Conservation (phyloP, 2,888 invertebrate species). For the Sesamia inferens region DNA sequence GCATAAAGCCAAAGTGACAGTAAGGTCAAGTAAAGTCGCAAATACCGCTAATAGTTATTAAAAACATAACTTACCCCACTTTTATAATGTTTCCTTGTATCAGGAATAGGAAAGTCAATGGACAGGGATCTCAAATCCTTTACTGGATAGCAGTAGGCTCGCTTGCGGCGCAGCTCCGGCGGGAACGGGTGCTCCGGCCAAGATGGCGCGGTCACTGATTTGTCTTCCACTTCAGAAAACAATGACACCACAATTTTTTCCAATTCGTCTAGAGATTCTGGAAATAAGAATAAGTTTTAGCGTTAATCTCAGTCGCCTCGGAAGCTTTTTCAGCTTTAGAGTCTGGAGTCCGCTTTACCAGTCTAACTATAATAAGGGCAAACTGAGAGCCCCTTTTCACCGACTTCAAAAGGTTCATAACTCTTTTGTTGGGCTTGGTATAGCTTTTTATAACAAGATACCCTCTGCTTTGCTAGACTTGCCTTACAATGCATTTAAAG, state of each 20-base stretch:
- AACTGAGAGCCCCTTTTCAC: too few species aligned
- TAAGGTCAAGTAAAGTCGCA: too few species aligned
- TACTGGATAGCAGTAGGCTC: slow-evolving; percentile 95
- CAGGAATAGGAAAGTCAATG: slow-evolving; percentile 97
- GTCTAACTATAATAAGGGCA: too few species aligned
- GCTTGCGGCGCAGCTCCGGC: slow-evolving; percentile 92
- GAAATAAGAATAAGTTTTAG: background rate
- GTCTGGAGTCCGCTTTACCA: too few species aligned
- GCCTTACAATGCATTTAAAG: too few species aligned
- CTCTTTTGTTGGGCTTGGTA: too few species aligned
- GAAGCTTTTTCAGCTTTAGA: too few species aligned
- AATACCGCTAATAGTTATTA: background rate
- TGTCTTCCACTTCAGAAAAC: slow-evolving; percentile 95
- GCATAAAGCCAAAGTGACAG: too few species aligned
- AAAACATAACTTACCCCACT: slow-evolving; percentile 92
- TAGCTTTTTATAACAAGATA: too few species aligned
- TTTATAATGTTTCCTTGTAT: slow-evolving; percentile 94
- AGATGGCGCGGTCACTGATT: slow-evolving; percentile 89
- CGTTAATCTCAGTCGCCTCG: too few species aligned
- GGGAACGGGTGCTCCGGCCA: slow-evolving; percentile 97
- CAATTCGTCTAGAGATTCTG: slow-evolving; percentile 96
- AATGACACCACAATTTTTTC: slow-evolving; percentile 94
- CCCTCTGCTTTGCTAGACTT: too few species aligned
- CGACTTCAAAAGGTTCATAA: too few species aligned
- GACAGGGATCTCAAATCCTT: slow-evolving; percentile 96